Evolutionary conservation across 1,140 invertebrate species (phyloP), one percentile per base, ranked within the genome.

Genomic region (Harpegnathos saltator): DNA sequence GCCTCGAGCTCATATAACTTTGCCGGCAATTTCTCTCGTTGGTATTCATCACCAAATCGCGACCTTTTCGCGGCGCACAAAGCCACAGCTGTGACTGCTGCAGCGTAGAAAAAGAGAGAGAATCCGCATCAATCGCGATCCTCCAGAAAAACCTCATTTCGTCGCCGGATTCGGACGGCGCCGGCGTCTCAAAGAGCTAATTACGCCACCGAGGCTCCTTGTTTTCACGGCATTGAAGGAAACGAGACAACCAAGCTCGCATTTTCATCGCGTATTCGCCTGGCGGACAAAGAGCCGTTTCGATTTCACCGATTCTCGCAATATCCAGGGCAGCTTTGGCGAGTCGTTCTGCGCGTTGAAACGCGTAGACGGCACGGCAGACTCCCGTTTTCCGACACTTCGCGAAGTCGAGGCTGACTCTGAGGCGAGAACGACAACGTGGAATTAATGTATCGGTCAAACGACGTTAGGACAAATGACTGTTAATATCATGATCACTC

Each of bases 171-270:
- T 80, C 52, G 66, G 50, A 7, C 48, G 24, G 59, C 26, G 33
- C 15, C 38, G 19, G 48, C 29, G 14, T 58, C 33, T 69, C 63
- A 78, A 78, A 78, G 33, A 78, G 63, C 75, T 78, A 71, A 80
- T 80, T 80, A 80, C 17, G 54, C 38, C n/a, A 1, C 33, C 14
- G 52, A 26, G 52, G 54, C 33, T 58, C 22, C 33, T 58, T 78
- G 75, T 78, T 78, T 29, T 24, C 22, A 7, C 33, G 11, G 22
- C 33, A 44, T 68, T 78, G 19, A 58, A 80, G 14, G 24, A 15
- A 48, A 71, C n/a, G n/a, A 14, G 52, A 29, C 58, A 80, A 48
- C 7, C 75, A 44, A 29, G 33, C 2, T 54, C 48, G 48, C 24
- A 24, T 69, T 50, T 44, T 52, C 24, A 71, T 71, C 33, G 58